These are phyloP conservation scores for Aporrectodea caliginosa DNA, from an alignment of 1,140 invertebrate species.

Conservation along the genomic window DNA sequence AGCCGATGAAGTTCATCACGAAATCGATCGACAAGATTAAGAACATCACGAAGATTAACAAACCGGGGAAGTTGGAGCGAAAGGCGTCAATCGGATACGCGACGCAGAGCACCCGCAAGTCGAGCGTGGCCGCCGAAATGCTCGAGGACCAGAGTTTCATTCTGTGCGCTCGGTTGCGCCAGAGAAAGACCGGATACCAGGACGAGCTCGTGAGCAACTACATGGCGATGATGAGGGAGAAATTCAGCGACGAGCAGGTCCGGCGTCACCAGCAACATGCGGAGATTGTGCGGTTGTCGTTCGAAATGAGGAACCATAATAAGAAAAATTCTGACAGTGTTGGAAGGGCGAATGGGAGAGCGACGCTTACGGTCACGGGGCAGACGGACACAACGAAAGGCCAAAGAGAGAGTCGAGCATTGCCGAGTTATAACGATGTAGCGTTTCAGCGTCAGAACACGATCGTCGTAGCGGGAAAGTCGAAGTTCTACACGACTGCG, in stretches of 20 bases:
- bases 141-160: conserved; percentile 53
- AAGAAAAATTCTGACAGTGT: too few species aligned
- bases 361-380: not conserved
- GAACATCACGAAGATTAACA: not conserved
- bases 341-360: not conserved
- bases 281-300: not conserved
- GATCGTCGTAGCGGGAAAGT: conserved; percentile 3
- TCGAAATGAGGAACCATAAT: too few species aligned
- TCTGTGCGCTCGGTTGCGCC: conserved; percentile 64
- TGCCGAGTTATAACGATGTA: not conserved
- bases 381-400: not conserved
- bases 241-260: not conserved
- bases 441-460: not conserved
- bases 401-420: not conserved
- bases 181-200: conserved; percentile 69
- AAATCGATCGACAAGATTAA: not conserved
- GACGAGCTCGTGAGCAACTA: conserved; percentile 83
- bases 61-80: not conserved
- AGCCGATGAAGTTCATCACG: not conserved
- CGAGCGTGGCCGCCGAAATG: not conserved
- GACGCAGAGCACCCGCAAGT: not conserved
- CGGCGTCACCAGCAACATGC: not conserved
- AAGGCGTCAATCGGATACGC: not conserved
- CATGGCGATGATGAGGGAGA: conserved; percentile 56
- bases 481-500: conserved; percentile 8